phyloP scores from a whole-genome alignment of 1,140 invertebrate genomes.

The Caenorhabditis brenneri region DNA sequence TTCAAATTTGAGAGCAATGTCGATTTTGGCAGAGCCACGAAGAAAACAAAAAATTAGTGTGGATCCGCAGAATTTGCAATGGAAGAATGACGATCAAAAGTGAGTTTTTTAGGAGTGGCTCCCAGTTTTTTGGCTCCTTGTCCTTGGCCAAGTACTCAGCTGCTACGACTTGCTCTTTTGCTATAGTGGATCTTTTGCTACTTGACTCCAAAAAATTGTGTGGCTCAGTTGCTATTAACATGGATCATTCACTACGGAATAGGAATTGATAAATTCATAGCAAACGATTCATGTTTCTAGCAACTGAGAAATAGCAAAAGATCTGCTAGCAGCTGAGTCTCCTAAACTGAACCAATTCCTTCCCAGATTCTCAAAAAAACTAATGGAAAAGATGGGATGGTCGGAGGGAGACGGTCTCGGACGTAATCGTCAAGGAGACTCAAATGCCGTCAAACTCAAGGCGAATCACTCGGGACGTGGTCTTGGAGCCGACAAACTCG shows the following conservation, averaged over 20 bases:
- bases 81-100: slow-evolving; percentile 58
- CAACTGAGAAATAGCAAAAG: too few relatives aligned
- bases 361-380: slow-evolving; percentile 62
- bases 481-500: slow-evolving; percentile 55
- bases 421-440: slow-evolving; percentile 81
- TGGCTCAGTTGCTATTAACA: too few relatives aligned
- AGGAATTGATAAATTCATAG: too few relatives aligned
- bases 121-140: too few relatives aligned
- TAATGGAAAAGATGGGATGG: slow-evolving; percentile 95
- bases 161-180: too few relatives aligned
- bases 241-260: too few relatives aligned
- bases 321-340: too few relatives aligned
- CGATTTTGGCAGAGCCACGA: slow-evolving; percentile 65
- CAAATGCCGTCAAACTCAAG: slow-evolving; percentile 79
- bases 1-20: slow-evolving; percentile 59
- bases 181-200: too few relatives aligned
- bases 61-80: slow-evolving; percentile 67
- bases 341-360: too few relatives aligned
- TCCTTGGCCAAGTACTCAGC: too few relatives aligned
- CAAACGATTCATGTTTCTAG: too few relatives aligned
- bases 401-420: slow-evolving; percentile 85
- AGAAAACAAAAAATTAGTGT: slow-evolving; percentile 64
- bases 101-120: slow-evolving; percentile 49
- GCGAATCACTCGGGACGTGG: slow-evolving; percentile 79
- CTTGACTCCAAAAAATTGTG: slow-evolving; percentile 59